Conservation (phyloP, 1,140 invertebrate genomes). For the Asobara japonica region DNA sequence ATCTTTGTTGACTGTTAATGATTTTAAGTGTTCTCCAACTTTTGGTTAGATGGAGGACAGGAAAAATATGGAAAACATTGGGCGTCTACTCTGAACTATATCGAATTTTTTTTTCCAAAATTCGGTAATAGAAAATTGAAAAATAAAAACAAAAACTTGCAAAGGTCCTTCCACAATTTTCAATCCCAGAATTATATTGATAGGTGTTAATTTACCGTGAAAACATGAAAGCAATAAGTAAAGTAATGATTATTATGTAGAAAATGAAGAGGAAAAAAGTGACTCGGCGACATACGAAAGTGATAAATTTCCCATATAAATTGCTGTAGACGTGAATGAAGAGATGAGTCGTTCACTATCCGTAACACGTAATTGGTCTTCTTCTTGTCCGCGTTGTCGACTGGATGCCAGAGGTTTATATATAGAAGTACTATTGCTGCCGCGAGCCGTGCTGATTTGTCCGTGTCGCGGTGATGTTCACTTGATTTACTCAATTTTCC, state of each 20-base stretch:
- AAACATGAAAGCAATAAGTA: not conserved
- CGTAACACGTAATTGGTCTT: conserved; percentile 50
- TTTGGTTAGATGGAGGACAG: no score
- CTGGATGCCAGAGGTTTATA: conserved; percentile 31
- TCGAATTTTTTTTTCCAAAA: no score
- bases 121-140: no score
- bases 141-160: no score
- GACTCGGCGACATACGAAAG: not conserved
- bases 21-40: no score
- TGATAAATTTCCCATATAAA: conserved; percentile 25
- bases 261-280: no score
- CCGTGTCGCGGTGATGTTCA: not conserved
- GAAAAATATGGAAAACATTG: no score
- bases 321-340: conserved; percentile 19
- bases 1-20: no score
- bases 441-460: not conserved
- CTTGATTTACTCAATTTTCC: not conserved
- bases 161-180: no score
- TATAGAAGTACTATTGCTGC: conserved; percentile 3
- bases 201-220: not conserved
- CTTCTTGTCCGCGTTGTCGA: conserved; percentile 51
- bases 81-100: no score
- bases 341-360: conserved; percentile 43
- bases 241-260: not conserved
- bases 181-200: no score